Evolutionary conservation across 1,140 invertebrate genomes (phyloP).

Genomic region (Hesperophylax magnus): DNA sequence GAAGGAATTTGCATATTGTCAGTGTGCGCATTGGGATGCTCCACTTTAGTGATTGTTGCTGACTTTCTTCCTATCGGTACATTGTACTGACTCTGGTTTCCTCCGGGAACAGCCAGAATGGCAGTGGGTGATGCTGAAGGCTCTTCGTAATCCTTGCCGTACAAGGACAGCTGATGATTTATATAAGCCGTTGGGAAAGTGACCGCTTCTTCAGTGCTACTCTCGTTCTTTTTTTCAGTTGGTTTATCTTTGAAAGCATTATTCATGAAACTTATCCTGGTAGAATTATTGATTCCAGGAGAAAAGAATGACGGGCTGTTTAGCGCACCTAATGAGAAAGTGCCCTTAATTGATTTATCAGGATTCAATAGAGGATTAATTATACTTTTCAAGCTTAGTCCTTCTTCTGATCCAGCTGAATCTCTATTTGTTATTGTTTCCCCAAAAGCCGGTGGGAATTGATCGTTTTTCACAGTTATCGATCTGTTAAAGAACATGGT

Average conservation of each 20-base stretch:
- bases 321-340: neutral
- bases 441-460: neutral
- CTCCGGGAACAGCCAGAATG: conserved; percentile 73
- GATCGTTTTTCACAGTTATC: neutral
- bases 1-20: conserved; percentile 50
- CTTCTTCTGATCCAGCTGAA: conserved; percentile 3
- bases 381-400: neutral
- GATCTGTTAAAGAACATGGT: neutral
- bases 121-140: conserved; percentile 59
- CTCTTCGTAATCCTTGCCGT: conserved; percentile 35
- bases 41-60: conserved; percentile 74
- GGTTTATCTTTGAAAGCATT: conserved; percentile 19
- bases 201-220: neutral
- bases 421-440: neutral
- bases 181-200: conserved; percentile 31
- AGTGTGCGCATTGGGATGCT: conserved; percentile 62
- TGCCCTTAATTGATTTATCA: conserved; percentile 20
- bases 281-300: conserved; percentile 3
- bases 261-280: conserved; percentile 30
- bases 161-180: conserved; percentile 32
- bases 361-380: neutral
- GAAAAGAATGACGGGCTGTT: too few relatives aligned
- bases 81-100: conserved; percentile 65
- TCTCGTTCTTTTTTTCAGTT: neutral
- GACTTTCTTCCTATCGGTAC: conserved; percentile 63